Conservation (phyloP, 2,113 vertebrate species). For the Anseranas semipalmata region DNA sequence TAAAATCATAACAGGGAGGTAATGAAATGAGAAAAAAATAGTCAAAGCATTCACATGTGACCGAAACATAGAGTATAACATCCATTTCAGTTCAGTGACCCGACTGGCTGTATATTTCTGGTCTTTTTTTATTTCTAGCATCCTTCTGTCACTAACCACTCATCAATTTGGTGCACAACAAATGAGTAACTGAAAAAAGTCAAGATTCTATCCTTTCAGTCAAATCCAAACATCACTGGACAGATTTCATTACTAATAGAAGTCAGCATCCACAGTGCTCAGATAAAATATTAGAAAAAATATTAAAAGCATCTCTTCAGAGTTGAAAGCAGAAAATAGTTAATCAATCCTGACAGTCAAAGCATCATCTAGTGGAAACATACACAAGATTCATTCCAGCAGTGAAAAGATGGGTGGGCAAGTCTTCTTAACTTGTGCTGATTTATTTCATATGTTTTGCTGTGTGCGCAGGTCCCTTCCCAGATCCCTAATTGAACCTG, state of each 20-base stretch:
- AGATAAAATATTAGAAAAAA: constrained; percentile 49
- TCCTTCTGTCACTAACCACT: neutral
- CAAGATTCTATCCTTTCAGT: neutral
- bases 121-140: neutral
- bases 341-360: constrained; percentile 48
- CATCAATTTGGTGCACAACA: neutral
- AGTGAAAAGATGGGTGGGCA: neutral
- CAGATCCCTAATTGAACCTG: neutral
- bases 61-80: neutral
- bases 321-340: constrained; percentile 50
- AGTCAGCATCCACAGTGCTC: neutral
- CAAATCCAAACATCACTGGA: neutral
- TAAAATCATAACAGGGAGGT: neutral
- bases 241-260: constrained; percentile 4
- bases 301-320: constrained; percentile 56
- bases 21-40: neutral
- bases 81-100: neutral
- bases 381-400: neutral
- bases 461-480: neutral
- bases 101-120: neutral
- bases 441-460: neutral
- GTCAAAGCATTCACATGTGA: neutral
- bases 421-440: neutral
- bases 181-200: neutral
- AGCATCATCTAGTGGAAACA: constrained; percentile 46